These are phyloP conservation scores for Ochotona curzoniae DNA, from an alignment of 2,113 vertebrate genomes.

Conservation along the genomic window DNA sequence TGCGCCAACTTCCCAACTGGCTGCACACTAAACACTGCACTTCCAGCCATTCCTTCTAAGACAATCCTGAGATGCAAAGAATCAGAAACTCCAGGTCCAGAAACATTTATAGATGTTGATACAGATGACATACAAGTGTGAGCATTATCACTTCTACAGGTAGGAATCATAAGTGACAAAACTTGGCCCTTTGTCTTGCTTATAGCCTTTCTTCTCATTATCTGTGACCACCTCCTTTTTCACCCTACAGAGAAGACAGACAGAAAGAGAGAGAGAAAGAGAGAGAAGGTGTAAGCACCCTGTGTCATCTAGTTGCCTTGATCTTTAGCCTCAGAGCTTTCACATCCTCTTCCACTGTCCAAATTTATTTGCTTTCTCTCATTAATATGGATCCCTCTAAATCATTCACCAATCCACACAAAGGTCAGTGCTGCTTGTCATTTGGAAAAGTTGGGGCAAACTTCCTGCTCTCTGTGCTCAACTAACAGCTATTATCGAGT, in stretches of 20 bases:
- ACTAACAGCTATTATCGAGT: neutral
- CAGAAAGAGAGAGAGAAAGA: neutral
- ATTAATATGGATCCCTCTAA: constrained; percentile 9
- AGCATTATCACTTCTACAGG: neutral
- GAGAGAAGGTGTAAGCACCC: neutral
- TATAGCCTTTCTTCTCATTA: neutral
- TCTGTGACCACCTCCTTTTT: neutral
- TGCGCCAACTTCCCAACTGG: neutral
- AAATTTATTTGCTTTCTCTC: neutral
- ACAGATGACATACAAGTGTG: no score
- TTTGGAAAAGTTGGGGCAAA: neutral
- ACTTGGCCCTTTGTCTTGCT: neutral
- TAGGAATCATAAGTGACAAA: neutral
- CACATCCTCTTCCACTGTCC: neutral
- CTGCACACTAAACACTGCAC: neutral
- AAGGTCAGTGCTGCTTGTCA: neutral
- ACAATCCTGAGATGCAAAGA: neutral
- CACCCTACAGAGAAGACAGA: neutral
- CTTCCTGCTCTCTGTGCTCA: neutral
- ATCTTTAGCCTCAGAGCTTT: neutral
- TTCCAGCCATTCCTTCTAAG: neutral
- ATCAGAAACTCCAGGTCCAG: neutral
- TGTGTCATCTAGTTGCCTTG: neutral
- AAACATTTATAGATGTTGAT: neutral
- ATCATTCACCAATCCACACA: neutral